phyloP scores from a whole-genome alignment of 2,797 vertebrate genomes.

The Lycodopsis pacificus region DNA sequence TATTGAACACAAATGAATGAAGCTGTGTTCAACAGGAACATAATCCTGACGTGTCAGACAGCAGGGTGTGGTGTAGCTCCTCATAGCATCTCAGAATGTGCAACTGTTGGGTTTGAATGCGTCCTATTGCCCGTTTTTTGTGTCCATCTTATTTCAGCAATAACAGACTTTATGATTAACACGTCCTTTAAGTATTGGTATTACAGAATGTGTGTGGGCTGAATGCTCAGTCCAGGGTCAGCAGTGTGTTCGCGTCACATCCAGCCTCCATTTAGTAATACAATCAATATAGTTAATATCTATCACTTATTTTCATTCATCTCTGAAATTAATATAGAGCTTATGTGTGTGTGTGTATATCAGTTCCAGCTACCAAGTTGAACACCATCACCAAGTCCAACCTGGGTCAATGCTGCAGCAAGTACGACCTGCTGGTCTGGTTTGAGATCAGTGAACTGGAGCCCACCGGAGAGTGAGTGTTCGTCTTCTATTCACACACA shows the following conservation, averaged over 20 bases:
- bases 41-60: slow-evolving; percentile 60
- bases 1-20: slow-evolving; percentile 26
- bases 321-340: not conserved
- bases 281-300: not conserved
- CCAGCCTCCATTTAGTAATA: slow-evolving; percentile 5
- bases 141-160: slow-evolving; percentile 6
- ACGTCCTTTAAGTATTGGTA: not conserved
- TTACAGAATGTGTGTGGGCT: not conserved
- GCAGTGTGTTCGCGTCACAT: not conserved
- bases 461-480: slow-evolving; percentile 98
- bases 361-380: slow-evolving; percentile 96
- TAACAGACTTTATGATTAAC: not conserved
- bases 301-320: not conserved
- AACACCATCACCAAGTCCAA: slow-evolving; percentile 96
- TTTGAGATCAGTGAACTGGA: slow-evolving; percentile 99
- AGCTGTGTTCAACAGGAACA: slow-evolving; percentile 38
- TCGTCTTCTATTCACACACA: not conserved
- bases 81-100: slow-evolving; percentile 2
- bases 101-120: slow-evolving; percentile 17
- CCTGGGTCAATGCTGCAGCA: slow-evolving; percentile 97
- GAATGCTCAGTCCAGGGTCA: not conserved
- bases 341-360: slow-evolving; percentile 13
- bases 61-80: slow-evolving; percentile 47
- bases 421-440: slow-evolving; percentile 98
- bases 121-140: not conserved